These are phyloP conservation scores for Bryconaethiops microstoma DNA, from an alignment of 2,797 vertebrate genomes.

Conservation along the genomic window DNA sequence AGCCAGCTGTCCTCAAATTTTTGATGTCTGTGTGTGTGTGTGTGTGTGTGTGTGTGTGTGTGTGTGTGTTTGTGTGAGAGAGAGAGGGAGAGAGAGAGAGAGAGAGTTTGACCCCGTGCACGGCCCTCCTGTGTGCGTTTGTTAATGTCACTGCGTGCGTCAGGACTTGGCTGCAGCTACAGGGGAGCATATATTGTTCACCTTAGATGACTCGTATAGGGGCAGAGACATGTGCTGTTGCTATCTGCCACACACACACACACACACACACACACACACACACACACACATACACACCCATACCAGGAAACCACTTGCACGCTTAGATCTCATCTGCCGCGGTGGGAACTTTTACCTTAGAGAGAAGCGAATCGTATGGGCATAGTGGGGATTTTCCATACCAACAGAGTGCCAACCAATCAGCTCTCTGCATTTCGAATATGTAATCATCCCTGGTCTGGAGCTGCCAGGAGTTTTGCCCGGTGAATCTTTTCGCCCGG, in stretches of 20 bases:
- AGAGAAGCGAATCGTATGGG: slow-evolving; percentile 30
- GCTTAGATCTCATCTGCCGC: slow-evolving; percentile 44
- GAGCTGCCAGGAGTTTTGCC: slow-evolving; percentile 33
- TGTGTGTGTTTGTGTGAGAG: no score
- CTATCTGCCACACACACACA: slow-evolving; percentile 40
- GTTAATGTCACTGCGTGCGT: slow-evolving; percentile 37
- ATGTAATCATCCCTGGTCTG: slow-evolving; percentile 6
- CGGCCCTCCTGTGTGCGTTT: slow-evolving; percentile 37
- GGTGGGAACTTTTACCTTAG: slow-evolving; percentile 43
- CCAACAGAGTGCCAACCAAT: slow-evolving; percentile 22
- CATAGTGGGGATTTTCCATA: slow-evolving; percentile 51
- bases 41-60: no score
- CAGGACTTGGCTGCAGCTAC: slow-evolving; percentile 44
- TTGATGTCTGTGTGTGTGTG: not conserved
- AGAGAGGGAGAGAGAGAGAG: no score
- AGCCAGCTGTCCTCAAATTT: slow-evolving; percentile 3
- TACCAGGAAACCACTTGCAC: slow-evolving; percentile 47
- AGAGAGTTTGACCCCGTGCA: not conserved
- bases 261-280: slow-evolving; percentile 36
- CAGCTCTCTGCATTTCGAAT: slow-evolving; percentile 42
- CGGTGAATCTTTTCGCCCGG: slow-evolving; percentile 8
- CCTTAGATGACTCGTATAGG: slow-evolving; percentile 52
- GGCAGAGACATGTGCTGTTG: slow-evolving; percentile 29
- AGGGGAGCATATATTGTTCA: slow-evolving; percentile 42
- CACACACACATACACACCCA: slow-evolving; percentile 51